Evolutionary conservation across 1,140 invertebrate genomes (phyloP), one percentile per base, ranked within the genome.

Genomic region (Bombyx mandarina): DNA sequence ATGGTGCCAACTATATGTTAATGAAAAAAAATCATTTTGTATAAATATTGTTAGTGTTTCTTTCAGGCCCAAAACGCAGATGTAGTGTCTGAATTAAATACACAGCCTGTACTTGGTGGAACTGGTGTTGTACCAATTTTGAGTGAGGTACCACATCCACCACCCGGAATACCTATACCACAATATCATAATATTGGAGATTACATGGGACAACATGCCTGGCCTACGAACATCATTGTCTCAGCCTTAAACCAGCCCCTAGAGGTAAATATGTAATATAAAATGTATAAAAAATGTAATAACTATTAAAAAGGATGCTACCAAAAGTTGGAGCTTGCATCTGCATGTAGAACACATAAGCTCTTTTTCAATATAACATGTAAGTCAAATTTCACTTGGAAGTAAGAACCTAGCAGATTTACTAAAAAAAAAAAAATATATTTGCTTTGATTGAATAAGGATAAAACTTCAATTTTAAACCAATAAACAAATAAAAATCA

Each of bases 181-280:
- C 86, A 82, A 55, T 88, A 88, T 56, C 26, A 35, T 35, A 82
- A 79, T 60, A 77, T 87, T 61, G 73, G 70, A 52, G 84, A 88
- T 52, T 88, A 72, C 52, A 76, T 88, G 43, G 76, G 77, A 44
- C 85, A 81, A 57, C 75, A 80, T 57, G 70, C 77, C 49, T 88
- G 87, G 87, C 75, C 84, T 50, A 73, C 76, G 42, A 86, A 86
- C 50, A 79, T 85, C 35, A 82, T 87, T 54, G 80, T 87, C 6
- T 75, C 81, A 61, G 67, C 77, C 59, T 51, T 86, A 45, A 85
- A 76, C 71, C 83, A 79, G 65, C 85, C 83, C 45, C 51, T 88
- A 66, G 87, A 88, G 81, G 87, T 88, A 67, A 55, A 9, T 47
- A 26, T 42, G 6, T 43, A 26, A 35, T 26, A 35, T 26, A 35